These are phyloP conservation scores for Nemoura dubitans DNA, from an alignment of 2,888 invertebrate species.

Conservation along the genomic window DNA sequence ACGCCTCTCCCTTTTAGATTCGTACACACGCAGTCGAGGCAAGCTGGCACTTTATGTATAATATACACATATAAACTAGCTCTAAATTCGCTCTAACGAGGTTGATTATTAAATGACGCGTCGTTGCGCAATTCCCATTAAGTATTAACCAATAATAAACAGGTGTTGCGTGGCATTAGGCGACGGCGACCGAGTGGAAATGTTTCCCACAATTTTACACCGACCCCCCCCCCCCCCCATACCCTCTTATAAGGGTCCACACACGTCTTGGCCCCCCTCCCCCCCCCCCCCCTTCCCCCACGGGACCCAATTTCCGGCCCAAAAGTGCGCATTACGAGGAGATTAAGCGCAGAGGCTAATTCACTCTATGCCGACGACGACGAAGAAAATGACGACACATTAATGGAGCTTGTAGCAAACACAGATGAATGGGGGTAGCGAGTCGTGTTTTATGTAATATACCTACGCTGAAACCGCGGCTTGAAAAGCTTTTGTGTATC, in stretches of 20 bases:
- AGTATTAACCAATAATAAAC: background rate
- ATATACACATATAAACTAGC: background rate
- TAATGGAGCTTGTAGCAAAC: background rate
- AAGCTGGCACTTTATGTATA: no score
- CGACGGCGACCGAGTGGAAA: background rate
- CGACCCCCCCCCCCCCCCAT: background rate
- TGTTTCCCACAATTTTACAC: background rate
- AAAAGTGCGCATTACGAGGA: background rate
- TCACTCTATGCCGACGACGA: no score
- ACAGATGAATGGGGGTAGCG: background rate
- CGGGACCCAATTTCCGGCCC: background rate
- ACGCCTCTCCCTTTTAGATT: no score
- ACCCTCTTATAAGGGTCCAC: no score
- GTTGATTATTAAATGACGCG: slow-evolving; percentile 9
- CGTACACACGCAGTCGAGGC: no score
- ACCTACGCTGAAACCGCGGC: no score
- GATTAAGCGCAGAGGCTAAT: background rate
- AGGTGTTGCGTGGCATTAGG: background rate
- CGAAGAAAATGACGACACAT: background rate
- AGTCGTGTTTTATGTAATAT: no score
- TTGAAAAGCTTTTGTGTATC: background rate
- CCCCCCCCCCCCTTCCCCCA: no score
- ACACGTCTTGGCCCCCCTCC: background rate
- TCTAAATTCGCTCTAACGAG: background rate
- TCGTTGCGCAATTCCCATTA: background rate